Evolutionary conservation across 2,888 invertebrate genomes (phyloP).

Genomic region (Agriopis aurantiaria): DNA sequence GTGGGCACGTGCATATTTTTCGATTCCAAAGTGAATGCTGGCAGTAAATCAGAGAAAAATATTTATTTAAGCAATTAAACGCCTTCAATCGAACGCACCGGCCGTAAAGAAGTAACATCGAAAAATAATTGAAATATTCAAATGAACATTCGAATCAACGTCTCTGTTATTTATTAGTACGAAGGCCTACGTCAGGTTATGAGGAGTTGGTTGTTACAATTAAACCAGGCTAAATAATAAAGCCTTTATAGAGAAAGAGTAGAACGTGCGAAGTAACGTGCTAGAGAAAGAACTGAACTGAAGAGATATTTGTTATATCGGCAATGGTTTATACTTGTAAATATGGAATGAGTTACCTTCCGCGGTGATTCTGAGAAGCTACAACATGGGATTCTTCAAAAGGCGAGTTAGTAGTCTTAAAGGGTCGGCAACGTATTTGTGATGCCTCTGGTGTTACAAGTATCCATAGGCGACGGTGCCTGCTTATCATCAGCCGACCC

Average conservation of each 20-base stretch:
- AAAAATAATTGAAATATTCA: conserved; percentile 64
- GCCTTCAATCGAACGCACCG: conserved; percentile 57
- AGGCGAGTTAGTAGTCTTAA: too few relatives aligned
- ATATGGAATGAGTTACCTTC: too few relatives aligned
- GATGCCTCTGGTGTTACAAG: too few relatives aligned
- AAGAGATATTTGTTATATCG: background rate
- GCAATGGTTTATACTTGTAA: background rate
- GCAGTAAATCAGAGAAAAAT: conserved; percentile 60
- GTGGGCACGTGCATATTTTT: conserved; percentile 13
- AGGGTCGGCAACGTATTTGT: too few relatives aligned
- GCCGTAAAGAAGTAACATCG: conserved; percentile 55
- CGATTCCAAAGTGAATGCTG: conserved; percentile 31
- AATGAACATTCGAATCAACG: conserved; percentile 46
- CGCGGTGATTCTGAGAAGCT: too few relatives aligned
- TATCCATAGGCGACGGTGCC: too few relatives aligned
- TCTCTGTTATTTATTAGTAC: conserved; percentile 45
- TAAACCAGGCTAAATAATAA: conserved; percentile 4
- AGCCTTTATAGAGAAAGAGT: too few relatives aligned
- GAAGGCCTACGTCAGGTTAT: conserved; percentile 37
- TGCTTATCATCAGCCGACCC: too few relatives aligned
- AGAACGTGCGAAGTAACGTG: too few relatives aligned
- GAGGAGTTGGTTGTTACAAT: conserved; percentile 7
- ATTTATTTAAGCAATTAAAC: conserved; percentile 70
- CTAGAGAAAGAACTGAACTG: too few relatives aligned
- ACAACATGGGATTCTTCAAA: too few relatives aligned